Base-by-base conservation (phyloP, 2,797 vertebrate genomes). In the Falco rusticolus region DNA sequence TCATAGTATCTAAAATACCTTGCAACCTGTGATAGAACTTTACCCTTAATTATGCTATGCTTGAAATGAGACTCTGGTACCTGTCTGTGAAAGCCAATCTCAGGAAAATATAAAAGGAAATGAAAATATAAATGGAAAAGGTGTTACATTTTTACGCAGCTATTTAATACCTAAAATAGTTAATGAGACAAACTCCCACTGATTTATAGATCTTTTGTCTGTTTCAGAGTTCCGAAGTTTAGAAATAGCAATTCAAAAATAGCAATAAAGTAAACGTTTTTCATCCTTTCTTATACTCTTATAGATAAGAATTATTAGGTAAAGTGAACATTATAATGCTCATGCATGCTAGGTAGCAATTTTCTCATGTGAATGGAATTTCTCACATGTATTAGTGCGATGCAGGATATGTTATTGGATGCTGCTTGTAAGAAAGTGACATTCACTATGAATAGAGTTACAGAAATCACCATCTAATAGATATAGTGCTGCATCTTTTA, bases 81-180 rank as follows among this genome's bases (percentile, higher is more conserved):
- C 13, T 31, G 8, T 59, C 47, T 93, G 68, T 34, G 47, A 82
- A 84, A 69, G 59, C 66, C 6, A 78, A 64, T 41, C 25, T 74
- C 33, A 78, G 45, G 89, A 91, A 87, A 25, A 78, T 39, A 80
- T 89, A 39, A 76, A 90, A 90, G 47, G 28, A 87, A 72, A 83
- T 50, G 4, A 82, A 95, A 89, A 75, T 69, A 45, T 31, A 87
- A 77, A 70, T 56, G 25, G 34, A 71, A 70, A 80, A 83, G 20
- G 7, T 60, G 21, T 91, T 86, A 26, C 2, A 51, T 51, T 93
- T 85, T 68, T 82, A 56, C 26, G 82, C 47, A 76, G 50, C 25
- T 84, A 65, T 43, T 74, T 77, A 80, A 79, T 48, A 60, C 5
- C 31, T 79, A 14, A 75, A 80, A 69, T 34, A 70, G 18, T 31